These are phyloP conservation scores for Pollenia griseotomentosa DNA, from an alignment of 2,888 invertebrate species.

Conservation along the genomic window DNA sequence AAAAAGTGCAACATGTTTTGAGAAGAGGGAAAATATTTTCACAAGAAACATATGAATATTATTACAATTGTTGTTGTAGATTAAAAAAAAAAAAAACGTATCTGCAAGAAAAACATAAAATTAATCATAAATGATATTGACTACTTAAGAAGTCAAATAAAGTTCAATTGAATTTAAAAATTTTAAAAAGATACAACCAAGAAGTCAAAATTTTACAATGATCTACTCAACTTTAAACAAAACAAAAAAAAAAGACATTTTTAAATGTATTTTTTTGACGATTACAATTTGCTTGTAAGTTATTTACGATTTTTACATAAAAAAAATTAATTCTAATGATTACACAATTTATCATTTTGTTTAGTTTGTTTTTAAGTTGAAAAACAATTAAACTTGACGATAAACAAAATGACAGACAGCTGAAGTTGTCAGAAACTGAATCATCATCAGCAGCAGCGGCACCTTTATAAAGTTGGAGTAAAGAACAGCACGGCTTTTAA, in stretches of 20 bases:
- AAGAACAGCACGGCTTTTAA: constrained; percentile 24
- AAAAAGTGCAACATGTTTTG: not conserved
- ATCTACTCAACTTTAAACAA: constrained; percentile 46
- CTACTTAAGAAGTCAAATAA: constrained; percentile 72
- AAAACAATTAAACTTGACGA: constrained; percentile 61
- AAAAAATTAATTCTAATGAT: constrained; percentile 8
- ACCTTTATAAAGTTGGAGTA: constrained; percentile 5
- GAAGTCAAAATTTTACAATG: constrained; percentile 43
- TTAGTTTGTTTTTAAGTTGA: not conserved
- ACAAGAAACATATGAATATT: not conserved
- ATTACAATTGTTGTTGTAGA: not conserved
- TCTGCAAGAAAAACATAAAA: not conserved
- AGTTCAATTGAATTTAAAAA: constrained; percentile 75
- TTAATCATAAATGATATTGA: constrained; percentile 53
- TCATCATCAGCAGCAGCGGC: not conserved
- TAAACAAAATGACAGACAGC: constrained; percentile 39
- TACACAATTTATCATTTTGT: constrained; percentile 31
- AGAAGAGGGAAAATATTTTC: not conserved
- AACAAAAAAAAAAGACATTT: constrained; percentile 16
- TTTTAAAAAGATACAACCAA: constrained; percentile 11
- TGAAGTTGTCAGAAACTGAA: constrained; percentile 28
- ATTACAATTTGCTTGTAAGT: not conserved
- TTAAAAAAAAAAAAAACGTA: not conserved
- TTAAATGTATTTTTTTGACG: not conserved
- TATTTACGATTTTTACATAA: not conserved